These are phyloP conservation scores for Cantharis rufa DNA, from an alignment of 2,888 invertebrate genomes.

Conservation along the genomic window DNA sequence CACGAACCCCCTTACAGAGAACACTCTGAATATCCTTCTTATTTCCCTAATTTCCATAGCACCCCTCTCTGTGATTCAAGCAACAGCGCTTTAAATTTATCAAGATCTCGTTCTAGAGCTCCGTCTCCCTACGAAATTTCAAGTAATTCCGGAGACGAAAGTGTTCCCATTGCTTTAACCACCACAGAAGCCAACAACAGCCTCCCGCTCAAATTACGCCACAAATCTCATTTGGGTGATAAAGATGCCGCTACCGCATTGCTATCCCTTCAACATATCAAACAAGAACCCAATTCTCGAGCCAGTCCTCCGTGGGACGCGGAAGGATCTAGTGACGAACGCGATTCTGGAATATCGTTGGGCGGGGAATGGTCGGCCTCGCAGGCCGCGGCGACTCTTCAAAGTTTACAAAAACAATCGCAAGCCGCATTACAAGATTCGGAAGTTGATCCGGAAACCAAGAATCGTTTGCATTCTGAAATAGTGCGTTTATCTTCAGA, in stretches of 20 bases:
- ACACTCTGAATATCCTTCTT: slow-evolving; percentile 55
- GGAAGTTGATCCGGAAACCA: slow-evolving; percentile 61
- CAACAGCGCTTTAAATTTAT: slow-evolving; percentile 74
- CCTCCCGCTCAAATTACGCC: slow-evolving; percentile 86
- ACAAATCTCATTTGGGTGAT: slow-evolving; percentile 88
- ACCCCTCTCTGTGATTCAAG: slow-evolving; percentile 50
- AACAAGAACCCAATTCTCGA: slow-evolving; percentile 80
- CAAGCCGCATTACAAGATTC: slow-evolving; percentile 49
- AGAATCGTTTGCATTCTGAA: slow-evolving; percentile 81
- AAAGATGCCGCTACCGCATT: slow-evolving; percentile 84
- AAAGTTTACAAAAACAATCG: slow-evolving; percentile 51
- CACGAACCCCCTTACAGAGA: slow-evolving; percentile 59
- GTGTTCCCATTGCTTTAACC: slow-evolving; percentile 52
- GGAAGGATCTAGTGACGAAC: slow-evolving; percentile 87
- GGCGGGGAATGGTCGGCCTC: slow-evolving; percentile 69
- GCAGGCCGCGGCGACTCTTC: slow-evolving; percentile 50
- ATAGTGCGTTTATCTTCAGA: slow-evolving; percentile 87
- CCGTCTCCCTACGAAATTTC: slow-evolving; percentile 83
- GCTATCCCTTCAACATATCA: slow-evolving; percentile 82
- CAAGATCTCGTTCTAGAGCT: slow-evolving; percentile 55
- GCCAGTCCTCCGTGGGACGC: slow-evolving; percentile 86
- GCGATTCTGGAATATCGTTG: slow-evolving; percentile 87
- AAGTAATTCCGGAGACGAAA: slow-evolving; percentile 70
- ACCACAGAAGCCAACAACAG: slow-evolving; percentile 72
- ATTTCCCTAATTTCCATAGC: slow-evolving; percentile 40